Conservation (phyloP, 1,140 invertebrate species). For the Bursaphelenchus mucronatus region DNA sequence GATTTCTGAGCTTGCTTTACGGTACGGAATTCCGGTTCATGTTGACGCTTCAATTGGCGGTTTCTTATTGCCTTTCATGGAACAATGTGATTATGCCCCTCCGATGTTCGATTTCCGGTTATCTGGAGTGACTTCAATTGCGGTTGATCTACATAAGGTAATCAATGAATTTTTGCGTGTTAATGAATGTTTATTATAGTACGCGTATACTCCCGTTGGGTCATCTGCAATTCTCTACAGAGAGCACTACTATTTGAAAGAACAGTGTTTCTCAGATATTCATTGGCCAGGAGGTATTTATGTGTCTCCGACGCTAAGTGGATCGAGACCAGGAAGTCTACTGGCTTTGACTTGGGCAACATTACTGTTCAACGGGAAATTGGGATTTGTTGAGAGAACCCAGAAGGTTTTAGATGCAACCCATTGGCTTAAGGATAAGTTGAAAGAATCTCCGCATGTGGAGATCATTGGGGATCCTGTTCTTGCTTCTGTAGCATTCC, state of each 20-base stretch:
- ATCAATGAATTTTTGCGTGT: background rate
- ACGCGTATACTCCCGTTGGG: slow-evolving; percentile 46
- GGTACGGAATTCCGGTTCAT: slow-evolving; percentile 87
- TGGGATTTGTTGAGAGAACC: slow-evolving; percentile 46
- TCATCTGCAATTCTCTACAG: slow-evolving; percentile 49
- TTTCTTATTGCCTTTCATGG: slow-evolving; percentile 86
- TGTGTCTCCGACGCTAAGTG: slow-evolving; percentile 41
- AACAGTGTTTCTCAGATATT: slow-evolving; percentile 45
- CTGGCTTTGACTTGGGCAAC: slow-evolving; percentile 55
- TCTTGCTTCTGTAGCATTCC: slow-evolving; percentile 32
- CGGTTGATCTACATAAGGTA: slow-evolving; percentile 90
- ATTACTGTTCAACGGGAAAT: slow-evolving; percentile 38
- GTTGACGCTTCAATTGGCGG: slow-evolving; percentile 89
- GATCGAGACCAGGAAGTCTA: slow-evolving; percentile 38
- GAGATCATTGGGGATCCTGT: slow-evolving; percentile 44
- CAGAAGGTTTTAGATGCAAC: slow-evolving; percentile 40
- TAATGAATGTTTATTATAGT: slow-evolving; percentile 31
- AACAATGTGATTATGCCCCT: slow-evolving; percentile 74
- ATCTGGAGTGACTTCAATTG: slow-evolving; percentile 89
- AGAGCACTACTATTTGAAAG: slow-evolving; percentile 34
- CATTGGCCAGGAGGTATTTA: slow-evolving; percentile 51
- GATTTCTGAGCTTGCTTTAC: slow-evolving; percentile 75
- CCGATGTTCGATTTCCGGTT: slow-evolving; percentile 81
- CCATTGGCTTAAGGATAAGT: slow-evolving; percentile 16
- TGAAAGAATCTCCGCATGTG: slow-evolving; percentile 30